Conservation (phyloP, 2,797 vertebrate genomes). For the Tympanoctomys barrerae region DNA sequence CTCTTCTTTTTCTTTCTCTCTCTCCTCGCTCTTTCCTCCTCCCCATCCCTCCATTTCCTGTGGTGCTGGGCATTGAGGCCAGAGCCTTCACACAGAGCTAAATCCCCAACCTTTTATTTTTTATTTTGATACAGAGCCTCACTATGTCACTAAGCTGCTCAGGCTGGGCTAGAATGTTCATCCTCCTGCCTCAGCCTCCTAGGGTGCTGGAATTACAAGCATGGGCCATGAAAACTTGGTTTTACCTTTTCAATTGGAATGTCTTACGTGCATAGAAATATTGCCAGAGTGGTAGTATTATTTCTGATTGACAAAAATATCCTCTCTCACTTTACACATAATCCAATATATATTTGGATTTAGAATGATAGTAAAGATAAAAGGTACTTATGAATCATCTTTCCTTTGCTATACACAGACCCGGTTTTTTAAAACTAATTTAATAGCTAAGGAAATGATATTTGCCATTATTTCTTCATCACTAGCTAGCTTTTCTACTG, state of each 20-base stretch:
- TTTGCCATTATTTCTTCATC: conserved; percentile 62
- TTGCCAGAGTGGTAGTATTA: background rate
- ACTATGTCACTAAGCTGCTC: background rate
- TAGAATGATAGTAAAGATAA: conserved; percentile 49
- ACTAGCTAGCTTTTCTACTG: conserved; percentile 38
- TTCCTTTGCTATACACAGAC: conserved; percentile 40
- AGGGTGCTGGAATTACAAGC: background rate
- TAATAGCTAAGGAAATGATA: conserved; percentile 57
- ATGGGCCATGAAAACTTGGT: background rate
- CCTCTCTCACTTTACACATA: background rate
- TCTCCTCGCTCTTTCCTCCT: background rate
- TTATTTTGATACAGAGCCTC: background rate
- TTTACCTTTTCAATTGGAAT: background rate
- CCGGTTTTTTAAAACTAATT: background rate
- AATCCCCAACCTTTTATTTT: background rate
- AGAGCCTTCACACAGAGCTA: background rate
- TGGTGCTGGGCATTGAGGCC: background rate
- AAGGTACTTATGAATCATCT: conserved; percentile 45
- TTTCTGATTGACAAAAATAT: conserved; percentile 18
- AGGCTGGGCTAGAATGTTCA: background rate
- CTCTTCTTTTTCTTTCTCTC: background rate
- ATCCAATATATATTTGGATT: conserved; percentile 17
- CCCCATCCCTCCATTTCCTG: background rate
- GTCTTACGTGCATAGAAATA: conserved; percentile 18
- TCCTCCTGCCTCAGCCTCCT: background rate